Conservation (phyloP, 1,140 invertebrate genomes). For the Ooceraea biroi region DNA sequence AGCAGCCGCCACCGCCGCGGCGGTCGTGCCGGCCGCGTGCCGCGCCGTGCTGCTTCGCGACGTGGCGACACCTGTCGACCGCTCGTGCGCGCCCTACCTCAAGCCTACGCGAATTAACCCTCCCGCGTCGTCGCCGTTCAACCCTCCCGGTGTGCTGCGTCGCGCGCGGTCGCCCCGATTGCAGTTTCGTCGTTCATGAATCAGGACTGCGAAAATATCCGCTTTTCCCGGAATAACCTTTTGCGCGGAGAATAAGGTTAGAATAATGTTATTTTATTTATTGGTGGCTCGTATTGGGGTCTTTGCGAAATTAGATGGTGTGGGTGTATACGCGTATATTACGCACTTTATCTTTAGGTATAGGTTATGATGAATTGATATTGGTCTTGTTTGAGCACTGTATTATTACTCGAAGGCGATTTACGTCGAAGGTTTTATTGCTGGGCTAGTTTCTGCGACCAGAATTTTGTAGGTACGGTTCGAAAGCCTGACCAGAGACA, state of each 20-base stretch:
- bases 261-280: neutral
- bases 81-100: conserved; percentile 73
- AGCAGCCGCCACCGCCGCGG: neutral
- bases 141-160: conserved; percentile 42
- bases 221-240: neutral
- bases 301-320: neutral
- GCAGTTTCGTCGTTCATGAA: neutral
- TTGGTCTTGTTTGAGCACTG: neutral
- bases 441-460: neutral
- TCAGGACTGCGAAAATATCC: neutral
- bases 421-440: neutral
- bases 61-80: conserved; percentile 79
- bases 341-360: neutral
- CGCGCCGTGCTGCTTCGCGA: conserved; percentile 60
- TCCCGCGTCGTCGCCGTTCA: conserved; percentile 49
- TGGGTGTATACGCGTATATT: too few relatives aligned
- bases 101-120: conserved; percentile 73
- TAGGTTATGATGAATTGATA: neutral
- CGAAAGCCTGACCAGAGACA: too few relatives aligned
- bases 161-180: neutral
- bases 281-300: neutral
- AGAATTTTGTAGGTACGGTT: too few relatives aligned
- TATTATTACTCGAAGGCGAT: neutral
- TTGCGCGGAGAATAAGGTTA: conserved; percentile 5
- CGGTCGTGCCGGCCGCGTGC: neutral